Evolutionary conservation across 2,797 vertebrate species (phyloP).

Genomic region (Psittacula derbiana): DNA sequence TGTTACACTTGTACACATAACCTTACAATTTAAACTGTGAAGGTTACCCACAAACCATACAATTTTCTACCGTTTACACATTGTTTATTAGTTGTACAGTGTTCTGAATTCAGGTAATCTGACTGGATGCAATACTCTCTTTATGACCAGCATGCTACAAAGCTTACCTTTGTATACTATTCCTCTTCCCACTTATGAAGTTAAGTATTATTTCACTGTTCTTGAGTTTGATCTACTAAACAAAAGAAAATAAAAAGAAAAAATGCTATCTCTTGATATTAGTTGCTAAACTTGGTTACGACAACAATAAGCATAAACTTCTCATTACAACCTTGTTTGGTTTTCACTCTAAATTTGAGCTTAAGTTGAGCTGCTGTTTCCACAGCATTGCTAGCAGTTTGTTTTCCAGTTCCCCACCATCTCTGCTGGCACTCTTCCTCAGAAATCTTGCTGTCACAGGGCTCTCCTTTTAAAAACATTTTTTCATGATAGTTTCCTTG

Average conservation of each 20-base stretch:
- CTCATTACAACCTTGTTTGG: neutral
- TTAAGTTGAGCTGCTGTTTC: neutral
- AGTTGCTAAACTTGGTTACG: neutral
- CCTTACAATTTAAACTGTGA: neutral
- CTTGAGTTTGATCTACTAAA: neutral
- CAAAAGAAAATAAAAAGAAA: neutral
- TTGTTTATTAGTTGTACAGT: neutral
- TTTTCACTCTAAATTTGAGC: neutral
- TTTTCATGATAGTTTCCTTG: neutral
- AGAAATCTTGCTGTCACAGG: neutral
- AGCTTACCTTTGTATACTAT: neutral
- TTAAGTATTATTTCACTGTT: neutral
- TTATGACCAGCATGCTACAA: neutral
- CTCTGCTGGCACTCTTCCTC: neutral
- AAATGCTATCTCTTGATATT: neutral
- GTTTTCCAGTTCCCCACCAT: neutral
- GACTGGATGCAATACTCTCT: neutral
- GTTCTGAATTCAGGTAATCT: neutral
- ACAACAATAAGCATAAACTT: neutral
- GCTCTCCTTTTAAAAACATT: neutral
- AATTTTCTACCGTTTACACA: neutral
- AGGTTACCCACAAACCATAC: fast-evolving
- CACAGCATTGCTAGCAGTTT: neutral
- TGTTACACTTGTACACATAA: neutral
- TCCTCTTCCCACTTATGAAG: neutral